Evolutionary conservation across 2,888 invertebrate species (phyloP), one percentile per base, ranked within the genome.

Genomic region (Chirona hameri): DNA sequence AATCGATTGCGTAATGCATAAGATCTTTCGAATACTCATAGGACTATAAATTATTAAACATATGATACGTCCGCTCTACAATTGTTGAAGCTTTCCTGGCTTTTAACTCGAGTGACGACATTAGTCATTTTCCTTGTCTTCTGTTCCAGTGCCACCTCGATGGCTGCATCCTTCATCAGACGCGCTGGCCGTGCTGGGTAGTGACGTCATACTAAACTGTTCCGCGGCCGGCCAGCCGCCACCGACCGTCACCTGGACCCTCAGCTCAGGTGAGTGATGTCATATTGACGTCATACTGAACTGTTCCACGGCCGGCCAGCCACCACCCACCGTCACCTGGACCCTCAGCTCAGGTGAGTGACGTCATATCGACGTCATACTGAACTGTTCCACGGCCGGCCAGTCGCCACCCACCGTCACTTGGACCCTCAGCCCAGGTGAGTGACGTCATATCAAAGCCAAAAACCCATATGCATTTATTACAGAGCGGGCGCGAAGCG

Each of bases 161-260:
- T 80, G 80, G 80, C 80, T 80, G 52, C 14, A n/a, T 3, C 27
- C 14, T 7, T 10, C 52, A 18, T 12, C 48, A 27, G 80, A 80
- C 27, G 4, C 5, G 15, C 5, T 52, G 18, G 80, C 29, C 0
- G 80, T 18, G 27, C 15, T 80, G n/a, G 52, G 52, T 27, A 21
- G 55, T 27, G 52, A 52, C 52, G 80, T 80, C 52, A 29, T 48
- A 3, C 18, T 80, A 14, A 80, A 80, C 80, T 80, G 80, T 18
- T 52, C 80, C 5, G 80, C 48, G 48, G 14, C 27, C 3, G 80
- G 52, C 55, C 48, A 39, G 15, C 80, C 80, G 5, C 27, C 29
- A 12, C 52, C 80, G 18, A 29, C 80, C 4, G 52, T 80, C 55
- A 15, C 27, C 4, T 80, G 80, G 80, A 80, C 55, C 29, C 15